Evolutionary conservation across 2,113 vertebrate species (phyloP).

Genomic region (Bungarus multicinctus): DNA sequence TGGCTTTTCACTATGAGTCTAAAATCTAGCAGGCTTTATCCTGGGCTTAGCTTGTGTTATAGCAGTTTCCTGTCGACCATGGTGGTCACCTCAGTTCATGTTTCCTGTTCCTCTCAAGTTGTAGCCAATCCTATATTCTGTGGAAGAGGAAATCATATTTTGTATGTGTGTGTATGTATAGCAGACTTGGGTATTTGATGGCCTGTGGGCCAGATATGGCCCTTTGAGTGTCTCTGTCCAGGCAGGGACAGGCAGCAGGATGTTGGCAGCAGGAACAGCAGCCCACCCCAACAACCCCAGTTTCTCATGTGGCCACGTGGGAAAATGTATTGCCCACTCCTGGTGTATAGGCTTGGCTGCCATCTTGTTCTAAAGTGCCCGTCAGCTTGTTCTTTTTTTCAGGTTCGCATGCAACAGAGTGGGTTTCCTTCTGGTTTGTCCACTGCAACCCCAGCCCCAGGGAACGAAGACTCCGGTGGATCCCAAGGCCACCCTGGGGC

Average conservation of each 20-base stretch:
- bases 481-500: not conserved
- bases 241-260: not conserved
- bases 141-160: not conserved
- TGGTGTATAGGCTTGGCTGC: not conserved
- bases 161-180: not conserved
- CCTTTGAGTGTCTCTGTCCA: not conserved
- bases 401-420: conserved; percentile 64
- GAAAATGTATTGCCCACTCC: not conserved
- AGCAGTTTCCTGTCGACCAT: too few relatives aligned
- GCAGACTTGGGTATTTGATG: not conserved
- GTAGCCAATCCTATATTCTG: not conserved
- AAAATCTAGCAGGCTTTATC: not conserved
- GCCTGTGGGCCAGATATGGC: not conserved
- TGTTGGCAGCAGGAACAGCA: not conserved
- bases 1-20: not conserved
- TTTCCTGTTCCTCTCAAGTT: not conserved
- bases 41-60: not conserved
- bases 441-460: not conserved
- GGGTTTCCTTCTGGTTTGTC: conserved; percentile 34
- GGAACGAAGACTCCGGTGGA: not conserved
- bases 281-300: not conserved
- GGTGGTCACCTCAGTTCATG: not conserved
- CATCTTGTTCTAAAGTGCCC: not conserved
- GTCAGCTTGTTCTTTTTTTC: not conserved
- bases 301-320: not conserved